Evolutionary conservation across 2,888 invertebrate species (phyloP).

Genomic region (Toxonevra muliebris): DNA sequence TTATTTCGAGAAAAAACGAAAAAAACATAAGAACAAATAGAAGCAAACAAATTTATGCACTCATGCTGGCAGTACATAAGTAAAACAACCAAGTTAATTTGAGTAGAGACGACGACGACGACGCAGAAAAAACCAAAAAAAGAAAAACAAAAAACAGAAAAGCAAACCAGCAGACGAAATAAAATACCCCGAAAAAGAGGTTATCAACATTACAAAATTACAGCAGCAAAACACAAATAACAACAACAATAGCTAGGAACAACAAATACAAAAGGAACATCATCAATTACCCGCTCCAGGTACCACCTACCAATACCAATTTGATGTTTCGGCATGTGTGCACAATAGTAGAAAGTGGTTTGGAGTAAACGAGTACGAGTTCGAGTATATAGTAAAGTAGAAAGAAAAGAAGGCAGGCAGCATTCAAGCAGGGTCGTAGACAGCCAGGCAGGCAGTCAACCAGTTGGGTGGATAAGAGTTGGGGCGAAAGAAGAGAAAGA

Average conservation of each 20-base stretch:
- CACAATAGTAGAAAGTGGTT: too few relatives aligned
- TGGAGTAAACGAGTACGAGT: too few relatives aligned
- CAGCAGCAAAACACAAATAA: not conserved
- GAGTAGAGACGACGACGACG: slow-evolving; percentile 9
- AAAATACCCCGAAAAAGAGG: not conserved
- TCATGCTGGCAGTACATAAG: too few relatives aligned
- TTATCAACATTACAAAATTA: slow-evolving; percentile 21
- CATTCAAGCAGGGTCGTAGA: not conserved
- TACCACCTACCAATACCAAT: too few relatives aligned
- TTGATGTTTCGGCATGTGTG: too few relatives aligned
- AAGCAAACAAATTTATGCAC: slow-evolving; percentile 11
- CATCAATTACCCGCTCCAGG: too few relatives aligned
- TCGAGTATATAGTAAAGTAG: too few relatives aligned
- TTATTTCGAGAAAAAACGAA: not conserved
- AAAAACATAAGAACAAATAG: slow-evolving; percentile 14
- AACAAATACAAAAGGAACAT: too few relatives aligned
- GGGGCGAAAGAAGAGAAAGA: too few relatives aligned
- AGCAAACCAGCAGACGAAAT: not conserved
- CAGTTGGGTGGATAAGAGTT: not conserved
- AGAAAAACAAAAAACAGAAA: not conserved
- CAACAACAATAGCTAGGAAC: not conserved
- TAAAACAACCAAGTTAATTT: slow-evolving; percentile 13
- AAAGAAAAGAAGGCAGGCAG: too few relatives aligned
- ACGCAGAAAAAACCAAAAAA: not conserved
- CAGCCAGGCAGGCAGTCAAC: slow-evolving; percentile 5